A percentile compares a stretch with the other conserved stretches of the same genome.
Evolutionary conservation across 2,797 vertebrate genomes (phyloP).

Genomic region (Phataginus tricuspis): DNA sequence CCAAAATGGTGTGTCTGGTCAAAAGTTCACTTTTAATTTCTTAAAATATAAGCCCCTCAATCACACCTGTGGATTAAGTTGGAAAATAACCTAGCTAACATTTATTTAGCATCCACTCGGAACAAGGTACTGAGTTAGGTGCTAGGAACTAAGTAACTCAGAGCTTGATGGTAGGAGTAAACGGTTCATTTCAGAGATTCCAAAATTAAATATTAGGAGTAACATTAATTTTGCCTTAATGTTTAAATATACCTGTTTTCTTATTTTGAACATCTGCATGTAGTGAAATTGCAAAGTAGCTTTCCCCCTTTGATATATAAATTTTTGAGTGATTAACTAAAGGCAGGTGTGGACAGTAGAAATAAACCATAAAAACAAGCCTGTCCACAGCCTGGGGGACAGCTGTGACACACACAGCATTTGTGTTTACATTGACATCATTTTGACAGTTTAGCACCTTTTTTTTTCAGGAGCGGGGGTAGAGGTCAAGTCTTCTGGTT

Average conservation of each 20-base stretch:
- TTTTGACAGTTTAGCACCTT: constrained; percentile 75
- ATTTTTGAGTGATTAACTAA: constrained; percentile 20
- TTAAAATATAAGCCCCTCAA: neutral
- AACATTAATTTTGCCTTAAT: neutral
- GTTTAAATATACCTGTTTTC: neutral
- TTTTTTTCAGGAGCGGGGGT: neutral
- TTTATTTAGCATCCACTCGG: neutral
- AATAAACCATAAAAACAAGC: constrained; percentile 51
- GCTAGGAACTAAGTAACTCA: neutral
- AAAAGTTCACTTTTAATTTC: constrained; percentile 32
- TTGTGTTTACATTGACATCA: constrained; percentile 77
- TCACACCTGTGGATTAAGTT: neutral
- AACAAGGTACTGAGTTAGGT: neutral
- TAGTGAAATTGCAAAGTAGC: neutral
- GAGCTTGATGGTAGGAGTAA: neutral
- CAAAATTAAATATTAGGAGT: neutral
- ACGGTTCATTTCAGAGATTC: neutral
- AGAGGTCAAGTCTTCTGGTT: constrained; percentile 47
- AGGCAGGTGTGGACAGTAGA: constrained; percentile 64
- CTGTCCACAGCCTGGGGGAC: constrained; percentile 67
- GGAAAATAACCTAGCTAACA: neutral
- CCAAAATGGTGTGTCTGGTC: neutral
- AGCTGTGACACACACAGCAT: constrained; percentile 58
- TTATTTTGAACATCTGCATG: neutral
- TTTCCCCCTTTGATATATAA: neutral